Base-by-base conservation (phyloP, 1,140 invertebrate genomes). In the Drosophila athabasca region DNA sequence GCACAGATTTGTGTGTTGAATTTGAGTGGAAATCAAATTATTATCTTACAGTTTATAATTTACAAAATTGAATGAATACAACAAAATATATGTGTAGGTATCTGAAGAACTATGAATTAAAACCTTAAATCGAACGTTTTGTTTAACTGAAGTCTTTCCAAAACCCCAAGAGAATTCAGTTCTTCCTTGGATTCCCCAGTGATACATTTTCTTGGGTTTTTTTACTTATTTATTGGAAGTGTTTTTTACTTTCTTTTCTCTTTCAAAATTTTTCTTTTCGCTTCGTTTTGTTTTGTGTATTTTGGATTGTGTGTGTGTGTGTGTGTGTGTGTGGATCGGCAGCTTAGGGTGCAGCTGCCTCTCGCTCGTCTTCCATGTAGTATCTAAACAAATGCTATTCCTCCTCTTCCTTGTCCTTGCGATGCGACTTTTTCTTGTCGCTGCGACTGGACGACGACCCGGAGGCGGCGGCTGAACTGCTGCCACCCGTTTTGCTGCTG, bases 401-500 rank as follows among this genome's bases (percentile, higher is more conserved):
- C 50, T 93, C 93, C n/a, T 94, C 93, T 62, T 94, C 93, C 64
- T 94, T 94, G 9, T 94, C 94, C 22, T 94, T 93, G 44, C 93
- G 93, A 76, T 94, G 92, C 0, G 93, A 94, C 92, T 95, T 95
- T 92, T 95, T 95, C 87, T 95, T 95, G 43, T 93, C 91, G 69
- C 92, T 92, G 31, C 90, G 90, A 72, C 79, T 88, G 44, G 83
- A 84, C 9, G 80, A 70, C 5, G 72, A 59, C 13, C 44, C 35
- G 7, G 71, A 67, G 35, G 67, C 66, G 11, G 79, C 59, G 0
- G 51, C 41, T 0, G 78, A 72, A n/a, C 51, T 72, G 54, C 57
- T 87, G 41, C 81, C 69, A 44, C 61, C 62, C 51, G 54, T 31
- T 60, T 90, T 88, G 55, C 83, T 81, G 62, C 66, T 81, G 2